Percentiles rank a stretch among this genome's conserved stretches.
Evolutionary conservation across 2,888 invertebrate species (phyloP).

Genomic region (Mythimna ferrago): DNA sequence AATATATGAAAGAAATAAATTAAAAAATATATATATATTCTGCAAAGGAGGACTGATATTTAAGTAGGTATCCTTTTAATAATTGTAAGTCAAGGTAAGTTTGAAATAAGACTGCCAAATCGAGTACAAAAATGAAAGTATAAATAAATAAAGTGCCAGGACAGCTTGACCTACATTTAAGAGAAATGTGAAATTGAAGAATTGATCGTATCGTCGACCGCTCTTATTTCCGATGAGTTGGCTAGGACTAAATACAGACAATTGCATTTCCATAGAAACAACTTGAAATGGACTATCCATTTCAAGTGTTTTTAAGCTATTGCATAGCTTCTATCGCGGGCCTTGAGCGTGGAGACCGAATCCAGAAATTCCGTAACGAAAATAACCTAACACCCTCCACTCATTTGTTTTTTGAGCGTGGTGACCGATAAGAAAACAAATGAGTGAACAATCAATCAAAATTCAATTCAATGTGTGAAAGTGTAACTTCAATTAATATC

Average conservation of each 20-base stretch:
- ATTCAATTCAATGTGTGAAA: too few relatives aligned
- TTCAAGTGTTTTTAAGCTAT: too few relatives aligned
- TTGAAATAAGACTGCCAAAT: constrained; percentile 17
- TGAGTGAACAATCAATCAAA: too few relatives aligned
- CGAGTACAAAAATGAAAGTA: constrained; percentile 36
- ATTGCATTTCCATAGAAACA: background rate
- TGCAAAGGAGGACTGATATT: constrained; percentile 10
- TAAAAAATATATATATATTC: background rate
- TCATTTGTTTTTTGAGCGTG: too few relatives aligned
- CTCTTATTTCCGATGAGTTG: constrained; percentile 3
- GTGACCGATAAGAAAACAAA: too few relatives aligned
- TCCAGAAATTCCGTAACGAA: too few relatives aligned
- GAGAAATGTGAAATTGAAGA: constrained; percentile 9
- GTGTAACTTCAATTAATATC: too few relatives aligned
- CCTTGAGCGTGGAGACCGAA: too few relatives aligned
- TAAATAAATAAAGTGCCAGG: constrained; percentile 1
- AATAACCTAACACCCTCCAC: too few relatives aligned
- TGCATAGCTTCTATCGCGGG: too few relatives aligned
- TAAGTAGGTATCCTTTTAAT: background rate
- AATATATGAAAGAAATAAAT: too few relatives aligned
- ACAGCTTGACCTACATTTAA: constrained; percentile 26
- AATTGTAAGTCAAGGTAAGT: constrained; percentile 18
- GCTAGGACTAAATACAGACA: background rate
- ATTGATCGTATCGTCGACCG: background rate
- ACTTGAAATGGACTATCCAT: too few relatives aligned